phyloP scores from a whole-genome alignment of 2,113 vertebrate genomes.

The Gavia stellata region DNA sequence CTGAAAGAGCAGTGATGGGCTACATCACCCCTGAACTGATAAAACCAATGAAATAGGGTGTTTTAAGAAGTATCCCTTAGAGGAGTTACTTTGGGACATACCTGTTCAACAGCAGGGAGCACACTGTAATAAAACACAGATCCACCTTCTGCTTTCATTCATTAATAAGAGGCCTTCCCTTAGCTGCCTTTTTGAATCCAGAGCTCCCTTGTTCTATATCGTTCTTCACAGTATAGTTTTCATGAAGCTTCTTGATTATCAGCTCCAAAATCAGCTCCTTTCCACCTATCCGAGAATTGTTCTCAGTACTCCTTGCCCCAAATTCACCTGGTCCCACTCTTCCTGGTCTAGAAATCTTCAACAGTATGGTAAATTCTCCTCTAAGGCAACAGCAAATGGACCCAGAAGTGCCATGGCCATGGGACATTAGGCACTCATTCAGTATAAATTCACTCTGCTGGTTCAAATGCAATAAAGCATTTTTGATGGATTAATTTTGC shows the following conservation, averaged over 20 bases:
- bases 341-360: not conserved
- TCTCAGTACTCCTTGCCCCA: not conserved
- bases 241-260: not conserved
- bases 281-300: not conserved
- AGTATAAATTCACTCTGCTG: not conserved
- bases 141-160: not conserved
- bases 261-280: not conserved
- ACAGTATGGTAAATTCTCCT: not conserved
- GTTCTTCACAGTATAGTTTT: not conserved
- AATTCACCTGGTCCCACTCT: not conserved
- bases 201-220: not conserved
- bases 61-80: not conserved
- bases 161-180: not conserved
- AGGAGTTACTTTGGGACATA: not conserved
- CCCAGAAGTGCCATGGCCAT: not conserved
- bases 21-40: not conserved
- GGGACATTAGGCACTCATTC: not conserved
- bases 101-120: not conserved
- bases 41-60: not conserved
- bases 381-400: not conserved
- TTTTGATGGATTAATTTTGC: not conserved
- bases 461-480: not conserved
- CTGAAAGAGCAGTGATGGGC: not conserved
- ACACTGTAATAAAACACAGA: not conserved
- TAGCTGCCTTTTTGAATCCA: not conserved